Base-by-base conservation (phyloP, 2,888 invertebrate species). In the Toxonevra muliebris region DNA sequence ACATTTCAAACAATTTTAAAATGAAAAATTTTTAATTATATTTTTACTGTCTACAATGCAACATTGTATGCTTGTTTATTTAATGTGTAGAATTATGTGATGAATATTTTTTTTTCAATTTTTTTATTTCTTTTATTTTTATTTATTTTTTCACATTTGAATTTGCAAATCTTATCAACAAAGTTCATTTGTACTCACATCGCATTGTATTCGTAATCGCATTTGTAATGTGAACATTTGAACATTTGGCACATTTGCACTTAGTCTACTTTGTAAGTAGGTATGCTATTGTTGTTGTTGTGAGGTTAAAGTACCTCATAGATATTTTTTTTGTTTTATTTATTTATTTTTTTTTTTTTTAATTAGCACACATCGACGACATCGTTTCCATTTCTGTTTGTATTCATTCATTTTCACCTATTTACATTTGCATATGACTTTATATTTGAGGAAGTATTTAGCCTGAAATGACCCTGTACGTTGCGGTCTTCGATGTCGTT, bases 341-440 rank as follows among this genome's bases (percentile, higher is more conserved):
- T 20, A 13, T 40, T 52, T 30, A 30, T 30, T 30, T 30, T 42
- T 19, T 20, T 42, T 20, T 19, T 40, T 52, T 52, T 62, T 19
- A n/a, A 20, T 17, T 52, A n/a, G 41, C 40, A 67, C 78, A 77
- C 79, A 77, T 79, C 77, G 77, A 76, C 78, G 77, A 78, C 77
- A 80, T 77, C 79, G 76, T 79, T 80, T 48, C 15, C 8, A 77
- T 79, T 80, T 77, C 79, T 75, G 74, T 75, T 63, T 65, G 75
- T 68, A 65, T 58, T 50, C 64, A 61, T 61, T 65, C 69, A 71
- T 74, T 53, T 61, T 42, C 9, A 13, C 15, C 12, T 17, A 12
- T 11, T 30, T 30, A 30, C 30, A 30, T 30, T 30, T 30, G 30
- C 30, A 30, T 30, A 48, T 30, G 53, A 19, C 45, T 17, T 7